A percentile compares a stretch with the other conserved stretches of the same genome.
Conservation (phyloP, 35 echinoderm and acorn worm species). For the Heliocidaris tuberculata region DNA sequence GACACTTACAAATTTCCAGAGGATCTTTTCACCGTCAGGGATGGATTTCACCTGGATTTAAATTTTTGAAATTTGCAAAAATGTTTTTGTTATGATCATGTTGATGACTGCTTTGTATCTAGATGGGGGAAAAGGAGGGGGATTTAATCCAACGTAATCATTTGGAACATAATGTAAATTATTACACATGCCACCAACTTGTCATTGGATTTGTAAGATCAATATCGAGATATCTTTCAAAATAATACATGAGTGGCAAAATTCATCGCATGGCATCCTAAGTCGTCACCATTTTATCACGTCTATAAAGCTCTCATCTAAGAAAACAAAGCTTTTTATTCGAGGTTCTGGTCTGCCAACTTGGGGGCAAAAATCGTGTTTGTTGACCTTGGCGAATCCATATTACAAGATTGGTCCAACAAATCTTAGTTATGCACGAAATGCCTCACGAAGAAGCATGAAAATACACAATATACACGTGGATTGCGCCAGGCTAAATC, state of each 20-base stretch:
- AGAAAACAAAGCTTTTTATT: background rate
- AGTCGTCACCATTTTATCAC: background rate
- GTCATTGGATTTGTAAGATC: background rate
- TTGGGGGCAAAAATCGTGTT: background rate
- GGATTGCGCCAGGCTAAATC: background rate
- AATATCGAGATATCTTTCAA: background rate
- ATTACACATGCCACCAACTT: background rate
- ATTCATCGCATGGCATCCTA: background rate
- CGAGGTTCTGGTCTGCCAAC: background rate
- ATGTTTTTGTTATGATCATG: background rate
- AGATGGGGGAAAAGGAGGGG: background rate
- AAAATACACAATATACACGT: slow-evolving; percentile 1
- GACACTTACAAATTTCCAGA: too few relatives aligned
- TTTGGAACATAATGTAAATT: background rate
- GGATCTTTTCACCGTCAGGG: too few relatives aligned
- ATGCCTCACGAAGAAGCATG: background rate
- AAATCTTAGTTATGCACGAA: slow-evolving; percentile 18
- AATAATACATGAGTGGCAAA: background rate
- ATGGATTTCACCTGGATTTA: too few relatives aligned
- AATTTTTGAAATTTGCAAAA: background rate
- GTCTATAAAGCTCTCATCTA: slow-evolving; percentile 1
- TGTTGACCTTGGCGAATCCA: background rate
- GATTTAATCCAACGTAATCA: background rate
- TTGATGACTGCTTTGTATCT: background rate
- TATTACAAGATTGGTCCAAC: slow-evolving; percentile 17